phyloP scores from a whole-genome alignment of 1,140 invertebrate genomes.

The Philotrypesis tridentata region DNA sequence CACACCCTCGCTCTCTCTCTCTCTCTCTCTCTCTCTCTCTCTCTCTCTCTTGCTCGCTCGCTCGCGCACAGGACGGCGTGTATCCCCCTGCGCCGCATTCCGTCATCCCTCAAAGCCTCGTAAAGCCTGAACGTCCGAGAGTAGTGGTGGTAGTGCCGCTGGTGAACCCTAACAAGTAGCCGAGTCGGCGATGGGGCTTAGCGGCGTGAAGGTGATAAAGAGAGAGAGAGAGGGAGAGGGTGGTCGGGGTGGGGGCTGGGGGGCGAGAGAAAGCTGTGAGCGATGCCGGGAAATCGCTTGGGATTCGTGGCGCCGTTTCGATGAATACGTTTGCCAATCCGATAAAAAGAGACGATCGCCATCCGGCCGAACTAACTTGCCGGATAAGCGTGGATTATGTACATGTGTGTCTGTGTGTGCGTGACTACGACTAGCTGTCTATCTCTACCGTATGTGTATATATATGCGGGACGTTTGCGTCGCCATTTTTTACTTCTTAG shows the following conservation, averaged over 20 bases:
- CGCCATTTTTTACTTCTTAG: not conserved
- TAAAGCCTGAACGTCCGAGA: constrained; percentile 12
- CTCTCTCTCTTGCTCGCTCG: no score
- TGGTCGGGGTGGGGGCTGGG: not conserved
- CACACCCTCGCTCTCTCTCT: constrained; percentile 70
- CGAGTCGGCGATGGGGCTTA: constrained; percentile 20
- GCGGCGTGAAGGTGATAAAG: constrained; percentile 30
- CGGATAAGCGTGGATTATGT: not conserved
- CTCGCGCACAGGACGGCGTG: constrained; percentile 51
- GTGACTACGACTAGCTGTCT: no score
- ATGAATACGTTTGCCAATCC: constrained; percentile 28
- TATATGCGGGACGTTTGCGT: not conserved
- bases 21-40: no score
- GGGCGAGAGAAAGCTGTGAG: constrained; percentile 6
- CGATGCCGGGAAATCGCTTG: not conserved
- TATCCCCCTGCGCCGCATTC: constrained; percentile 52
- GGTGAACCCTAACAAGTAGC: not conserved
- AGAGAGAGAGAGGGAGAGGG: constrained; percentile 18
- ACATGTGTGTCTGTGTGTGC: not conserved
- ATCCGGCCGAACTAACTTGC: not conserved
- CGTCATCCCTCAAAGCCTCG: constrained; percentile 65
- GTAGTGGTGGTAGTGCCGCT: not conserved
- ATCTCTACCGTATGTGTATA: not conserved
- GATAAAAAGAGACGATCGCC: constrained; percentile 32
- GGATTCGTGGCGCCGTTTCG: constrained; percentile 11